Evolutionary conservation across 1,140 invertebrate genomes (phyloP), one percentile per base, ranked within the genome.

Genomic region (Camponotus vicinus): DNA sequence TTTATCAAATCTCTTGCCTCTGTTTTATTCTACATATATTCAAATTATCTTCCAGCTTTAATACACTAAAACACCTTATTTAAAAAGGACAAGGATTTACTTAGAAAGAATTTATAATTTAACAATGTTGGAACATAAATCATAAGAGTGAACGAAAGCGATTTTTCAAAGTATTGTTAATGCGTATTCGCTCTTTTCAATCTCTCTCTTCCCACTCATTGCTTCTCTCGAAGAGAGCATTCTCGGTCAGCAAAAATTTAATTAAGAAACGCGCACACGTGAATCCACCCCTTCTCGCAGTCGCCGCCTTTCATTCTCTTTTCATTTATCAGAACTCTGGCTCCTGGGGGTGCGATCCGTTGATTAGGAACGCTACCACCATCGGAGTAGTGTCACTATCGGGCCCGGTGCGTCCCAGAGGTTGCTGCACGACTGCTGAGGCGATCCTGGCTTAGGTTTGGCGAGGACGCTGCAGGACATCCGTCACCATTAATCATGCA

Each of bases 401-500:
- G 37, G 42, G 27, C 27, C 57, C 59, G 79, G 78, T 42, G 71
- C 70, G 89, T 86, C 71, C 89, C 89, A 73, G n/a, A 70, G 85
- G 71, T 87, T 87, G 86, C 61, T 63, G 73, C 42, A 59, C 85
- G 9, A 34, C 49, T 52, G 4, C 49, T 18, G 49, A 52, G 49
- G 40, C 37, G 45, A 83, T 85, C 52, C 64, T 34, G 78, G 59
- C 61, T 49, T 45, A 55, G 40, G 69, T 83, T 75, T 59, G 18
- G 40, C 40, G 57, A 83, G 79, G 40, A 75, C 69, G 69, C 42
- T 37, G 69, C 42, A 57, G 76, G 27, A 83, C 73, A 90, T 86
- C 87, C 76, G 86, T 88, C 90, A 89, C 86, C 89, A 92, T 90
- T 92, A 92, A 92, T 92, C 91, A 92, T 87, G 52, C 84, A 59